Conservation (phyloP, 1,140 invertebrate genomes). For the Marisa cornuarietis region DNA sequence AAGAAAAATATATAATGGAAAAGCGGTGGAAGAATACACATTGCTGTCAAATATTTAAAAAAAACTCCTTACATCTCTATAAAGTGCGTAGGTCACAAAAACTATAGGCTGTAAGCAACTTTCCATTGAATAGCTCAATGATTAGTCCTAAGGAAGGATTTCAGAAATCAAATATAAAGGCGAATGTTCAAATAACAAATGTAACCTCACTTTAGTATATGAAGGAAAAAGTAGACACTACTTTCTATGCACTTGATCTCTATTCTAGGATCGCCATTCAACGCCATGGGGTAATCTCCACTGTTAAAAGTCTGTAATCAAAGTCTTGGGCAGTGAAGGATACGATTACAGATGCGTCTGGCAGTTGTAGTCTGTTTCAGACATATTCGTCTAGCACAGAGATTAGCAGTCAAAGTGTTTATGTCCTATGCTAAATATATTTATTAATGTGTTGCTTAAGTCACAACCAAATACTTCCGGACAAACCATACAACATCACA, state of each 20-base stretch:
- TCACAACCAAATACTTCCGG: neutral
- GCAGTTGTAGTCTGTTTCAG: neutral
- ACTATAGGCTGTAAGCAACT: neutral
- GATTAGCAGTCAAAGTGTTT: neutral
- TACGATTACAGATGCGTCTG: no score
- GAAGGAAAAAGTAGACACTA: no score
- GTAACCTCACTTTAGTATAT: neutral
- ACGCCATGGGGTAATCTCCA: no score
- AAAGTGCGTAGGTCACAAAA: neutral
- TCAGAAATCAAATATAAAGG: neutral
- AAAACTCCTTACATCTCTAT: neutral
- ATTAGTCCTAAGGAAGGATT: neutral
- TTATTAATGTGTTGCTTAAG: neutral
- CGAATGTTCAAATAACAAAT: neutral
- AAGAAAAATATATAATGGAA: neutral
- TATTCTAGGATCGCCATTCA: no score
- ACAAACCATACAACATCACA: slow-evolving; percentile 7
- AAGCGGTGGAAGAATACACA: neutral
- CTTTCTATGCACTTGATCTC: no score
- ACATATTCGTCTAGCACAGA: neutral
- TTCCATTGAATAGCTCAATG: neutral
- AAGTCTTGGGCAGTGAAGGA: no score
- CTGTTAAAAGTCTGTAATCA: no score
- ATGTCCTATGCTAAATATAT: neutral
- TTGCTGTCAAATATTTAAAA: neutral